Percentiles rank a stretch among this genome's conserved stretches.
These are phyloP conservation scores for Andrena chrysosceles DNA, from an alignment of 2,888 invertebrate species.

Conservation along the genomic window DNA sequence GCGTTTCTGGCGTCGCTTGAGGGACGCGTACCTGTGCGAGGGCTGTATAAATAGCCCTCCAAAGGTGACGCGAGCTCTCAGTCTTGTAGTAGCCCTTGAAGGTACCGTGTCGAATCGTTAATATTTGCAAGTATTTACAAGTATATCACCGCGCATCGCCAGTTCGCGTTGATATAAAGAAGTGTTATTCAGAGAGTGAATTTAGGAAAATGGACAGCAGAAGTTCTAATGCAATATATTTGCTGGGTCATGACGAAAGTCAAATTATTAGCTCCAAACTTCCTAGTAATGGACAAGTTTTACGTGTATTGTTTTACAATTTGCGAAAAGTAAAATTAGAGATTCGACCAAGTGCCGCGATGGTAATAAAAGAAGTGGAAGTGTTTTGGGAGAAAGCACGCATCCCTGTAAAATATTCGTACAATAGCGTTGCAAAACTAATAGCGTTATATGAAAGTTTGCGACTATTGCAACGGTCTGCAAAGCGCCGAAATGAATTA, in stretches of 20 bases:
- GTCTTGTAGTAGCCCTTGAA: too few species aligned
- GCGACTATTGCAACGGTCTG: not conserved
- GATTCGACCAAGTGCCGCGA: not conserved
- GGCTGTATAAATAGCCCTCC: too few species aligned
- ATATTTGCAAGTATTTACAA: too few species aligned
- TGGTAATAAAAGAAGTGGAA: not conserved
- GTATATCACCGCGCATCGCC: too few species aligned
- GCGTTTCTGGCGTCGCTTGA: too few species aligned
- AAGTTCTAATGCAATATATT: constrained; percentile 1
- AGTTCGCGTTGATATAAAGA: too few species aligned
- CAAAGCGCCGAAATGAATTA: not conserved
- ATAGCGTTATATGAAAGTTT: not conserved
- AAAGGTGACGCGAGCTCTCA: too few species aligned
- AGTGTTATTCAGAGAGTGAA: too few species aligned
- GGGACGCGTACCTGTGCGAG: too few species aligned
- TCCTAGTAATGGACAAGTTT: constrained; percentile 15
- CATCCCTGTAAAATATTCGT: not conserved
- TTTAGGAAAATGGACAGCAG: not conserved
- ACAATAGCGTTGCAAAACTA: not conserved
- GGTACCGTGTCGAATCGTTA: too few species aligned
- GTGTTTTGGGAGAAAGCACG: constrained; percentile 9
- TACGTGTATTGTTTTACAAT: constrained; percentile 13
- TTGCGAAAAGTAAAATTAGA: constrained; percentile 19
- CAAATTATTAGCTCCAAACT: constrained; percentile 10
- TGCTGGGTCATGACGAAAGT: constrained; percentile 1